These are phyloP conservation scores for Ichneumoninae sp. DNA, from an alignment of 2,888 invertebrate genomes.

Conservation along the genomic window DNA sequence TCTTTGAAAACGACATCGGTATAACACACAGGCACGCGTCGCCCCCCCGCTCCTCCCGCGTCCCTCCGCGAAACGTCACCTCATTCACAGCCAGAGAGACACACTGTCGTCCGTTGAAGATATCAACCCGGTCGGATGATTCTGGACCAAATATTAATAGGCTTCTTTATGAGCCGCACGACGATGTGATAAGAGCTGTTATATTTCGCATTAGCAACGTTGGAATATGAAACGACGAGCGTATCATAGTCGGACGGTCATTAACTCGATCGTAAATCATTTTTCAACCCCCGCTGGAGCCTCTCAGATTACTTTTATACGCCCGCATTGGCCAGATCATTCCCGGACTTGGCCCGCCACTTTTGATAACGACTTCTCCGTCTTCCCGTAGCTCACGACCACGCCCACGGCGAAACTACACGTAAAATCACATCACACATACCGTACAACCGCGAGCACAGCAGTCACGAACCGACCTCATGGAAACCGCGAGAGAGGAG, in stretches of 20 bases:
- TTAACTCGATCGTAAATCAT: constrained; percentile 43
- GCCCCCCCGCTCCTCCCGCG: neutral
- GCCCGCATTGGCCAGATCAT: constrained; percentile 6
- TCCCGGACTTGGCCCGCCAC: constrained; percentile 1
- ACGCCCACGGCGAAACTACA: constrained; percentile 47
- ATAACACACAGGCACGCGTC: constrained; percentile 47
- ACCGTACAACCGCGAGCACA: constrained; percentile 11
- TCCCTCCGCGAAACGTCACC: neutral
- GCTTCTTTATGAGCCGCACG: constrained; percentile 40
- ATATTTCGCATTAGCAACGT: constrained; percentile 2
- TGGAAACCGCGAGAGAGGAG: constrained; percentile 49
- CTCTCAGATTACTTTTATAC: constrained; percentile 11
- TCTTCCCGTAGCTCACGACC: constrained; percentile 41
- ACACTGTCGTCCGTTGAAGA: constrained; percentile 16
- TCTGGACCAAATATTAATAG: constrained; percentile 20
- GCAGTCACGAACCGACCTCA: constrained; percentile 57
- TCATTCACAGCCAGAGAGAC: neutral
- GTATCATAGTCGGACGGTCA: neutral
- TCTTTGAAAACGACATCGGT: constrained; percentile 72
- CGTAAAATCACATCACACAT: constrained; percentile 34
- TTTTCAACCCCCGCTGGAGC: constrained; percentile 11
- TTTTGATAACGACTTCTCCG: constrained; percentile 26
- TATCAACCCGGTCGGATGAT: constrained; percentile 26
- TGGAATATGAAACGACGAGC: neutral
- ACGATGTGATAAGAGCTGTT: constrained; percentile 20